These are phyloP conservation scores for Ivindomyrus marchei DNA, from an alignment of 2,113 vertebrate species.

Conservation along the genomic window DNA sequence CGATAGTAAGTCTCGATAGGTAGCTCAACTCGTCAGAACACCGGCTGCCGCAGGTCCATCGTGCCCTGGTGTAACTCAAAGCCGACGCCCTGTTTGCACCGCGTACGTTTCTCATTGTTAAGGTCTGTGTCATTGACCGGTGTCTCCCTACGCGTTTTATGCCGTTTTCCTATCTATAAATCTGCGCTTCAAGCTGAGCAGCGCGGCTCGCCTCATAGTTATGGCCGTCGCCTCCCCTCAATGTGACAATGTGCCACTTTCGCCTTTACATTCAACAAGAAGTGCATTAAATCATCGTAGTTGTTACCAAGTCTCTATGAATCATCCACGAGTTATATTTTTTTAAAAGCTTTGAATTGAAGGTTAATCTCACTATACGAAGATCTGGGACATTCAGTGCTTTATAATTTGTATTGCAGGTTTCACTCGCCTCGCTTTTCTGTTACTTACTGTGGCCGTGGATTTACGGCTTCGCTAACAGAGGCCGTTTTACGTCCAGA, in stretches of 20 bases:
- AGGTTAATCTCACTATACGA: background rate
- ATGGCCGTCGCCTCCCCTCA: background rate
- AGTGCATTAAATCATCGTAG: background rate
- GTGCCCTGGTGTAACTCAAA: background rate
- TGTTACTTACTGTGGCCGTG: background rate
- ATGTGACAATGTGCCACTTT: background rate
- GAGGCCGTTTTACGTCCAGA: conserved; percentile 11
- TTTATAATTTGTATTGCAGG: background rate
- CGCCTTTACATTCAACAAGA: background rate
- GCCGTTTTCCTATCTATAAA: background rate
- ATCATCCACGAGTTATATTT: background rate
- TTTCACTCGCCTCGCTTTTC: background rate
- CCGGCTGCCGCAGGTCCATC: too few species aligned
- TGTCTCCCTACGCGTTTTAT: background rate
- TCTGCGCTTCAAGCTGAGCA: background rate
- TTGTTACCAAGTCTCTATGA: background rate
- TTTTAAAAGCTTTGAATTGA: background rate
- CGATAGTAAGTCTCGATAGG: too few species aligned
- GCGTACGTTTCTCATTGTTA: background rate
- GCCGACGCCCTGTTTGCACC: background rate
- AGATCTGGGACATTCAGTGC: background rate
- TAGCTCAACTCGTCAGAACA: too few species aligned
- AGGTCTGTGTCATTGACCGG: background rate
- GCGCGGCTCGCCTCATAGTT: background rate
- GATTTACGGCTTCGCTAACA: background rate